These are phyloP conservation scores for Pentalonia nigronervosa DNA, from an alignment of 1,140 invertebrate species.

Conservation along the genomic window DNA sequence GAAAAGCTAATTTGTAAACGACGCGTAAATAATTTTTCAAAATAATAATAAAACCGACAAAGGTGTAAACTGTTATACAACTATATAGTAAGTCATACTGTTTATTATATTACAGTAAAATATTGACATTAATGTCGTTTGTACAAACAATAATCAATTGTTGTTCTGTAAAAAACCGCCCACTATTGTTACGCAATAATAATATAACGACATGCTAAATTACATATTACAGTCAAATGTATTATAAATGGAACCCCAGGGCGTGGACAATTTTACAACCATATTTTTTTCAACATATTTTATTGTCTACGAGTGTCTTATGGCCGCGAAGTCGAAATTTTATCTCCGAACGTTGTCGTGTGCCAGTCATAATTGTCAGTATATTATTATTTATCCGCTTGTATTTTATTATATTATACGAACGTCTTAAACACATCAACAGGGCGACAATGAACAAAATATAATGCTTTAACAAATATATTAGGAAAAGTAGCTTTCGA, in stretches of 20 bases:
- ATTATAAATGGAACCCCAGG: neutral
- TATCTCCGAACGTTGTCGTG: neutral
- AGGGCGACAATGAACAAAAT: neutral
- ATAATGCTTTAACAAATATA: neutral
- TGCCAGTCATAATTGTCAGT: neutral
- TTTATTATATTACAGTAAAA: neutral
- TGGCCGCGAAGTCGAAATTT: neutral
- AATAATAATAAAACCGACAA: neutral
- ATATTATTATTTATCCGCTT: too few species aligned
- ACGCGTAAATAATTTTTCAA: neutral
- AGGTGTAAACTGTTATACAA: neutral
- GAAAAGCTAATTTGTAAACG: neutral
- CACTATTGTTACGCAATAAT: neutral
- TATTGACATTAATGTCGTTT: neutral
- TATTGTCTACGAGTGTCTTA: neutral
- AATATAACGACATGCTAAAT: neutral
- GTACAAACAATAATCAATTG: constrained; percentile 1
- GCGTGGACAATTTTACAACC: neutral
- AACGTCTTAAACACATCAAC: neutral
- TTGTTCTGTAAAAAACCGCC: neutral
- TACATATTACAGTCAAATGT: neutral
- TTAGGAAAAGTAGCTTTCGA: neutral
- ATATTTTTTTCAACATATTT: neutral
- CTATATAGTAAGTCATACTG: neutral
- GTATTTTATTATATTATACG: neutral